Conservation (phyloP, 2,113 vertebrate species). For the Fulica atra region DNA sequence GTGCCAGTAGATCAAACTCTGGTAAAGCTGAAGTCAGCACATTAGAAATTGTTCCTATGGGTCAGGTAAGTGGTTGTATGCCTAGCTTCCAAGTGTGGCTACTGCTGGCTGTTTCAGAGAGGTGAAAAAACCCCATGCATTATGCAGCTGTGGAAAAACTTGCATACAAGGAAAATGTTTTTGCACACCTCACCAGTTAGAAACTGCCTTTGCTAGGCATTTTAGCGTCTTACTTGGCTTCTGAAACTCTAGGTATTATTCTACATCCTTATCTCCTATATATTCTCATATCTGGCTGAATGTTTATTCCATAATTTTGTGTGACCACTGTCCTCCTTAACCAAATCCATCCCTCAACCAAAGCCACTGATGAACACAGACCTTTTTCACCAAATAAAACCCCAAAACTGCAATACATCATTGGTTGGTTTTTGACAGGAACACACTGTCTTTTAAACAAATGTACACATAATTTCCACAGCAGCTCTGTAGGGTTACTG, state of each 20-base stretch:
- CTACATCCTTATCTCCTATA: not conserved
- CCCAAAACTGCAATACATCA: not conserved
- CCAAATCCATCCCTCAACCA: not conserved
- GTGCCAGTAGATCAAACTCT: not conserved
- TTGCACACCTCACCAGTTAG: not conserved
- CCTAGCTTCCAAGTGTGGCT: not conserved
- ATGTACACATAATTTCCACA: not conserved
- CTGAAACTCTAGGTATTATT: not conserved
- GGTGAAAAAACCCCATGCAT: not conserved
- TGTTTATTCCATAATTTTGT: not conserved
- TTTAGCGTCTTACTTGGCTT: not conserved
- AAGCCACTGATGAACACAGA: not conserved
- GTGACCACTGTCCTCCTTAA: not conserved
- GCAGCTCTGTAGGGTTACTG: not conserved
- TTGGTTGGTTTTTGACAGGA: not conserved
- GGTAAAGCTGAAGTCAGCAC: not conserved
- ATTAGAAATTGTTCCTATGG: not conserved
- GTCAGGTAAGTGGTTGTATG: not conserved
- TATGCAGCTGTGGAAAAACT: not conserved
- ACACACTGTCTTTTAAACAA: not conserved
- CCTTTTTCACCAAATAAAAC: not conserved
- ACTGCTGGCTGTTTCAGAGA: not conserved
- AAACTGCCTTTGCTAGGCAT: not conserved
- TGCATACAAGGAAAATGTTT: not conserved
- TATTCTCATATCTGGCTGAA: not conserved